Evolutionary conservation across 2,113 vertebrate genomes (phyloP).

Genomic region (Pseudopodoces humilis): DNA sequence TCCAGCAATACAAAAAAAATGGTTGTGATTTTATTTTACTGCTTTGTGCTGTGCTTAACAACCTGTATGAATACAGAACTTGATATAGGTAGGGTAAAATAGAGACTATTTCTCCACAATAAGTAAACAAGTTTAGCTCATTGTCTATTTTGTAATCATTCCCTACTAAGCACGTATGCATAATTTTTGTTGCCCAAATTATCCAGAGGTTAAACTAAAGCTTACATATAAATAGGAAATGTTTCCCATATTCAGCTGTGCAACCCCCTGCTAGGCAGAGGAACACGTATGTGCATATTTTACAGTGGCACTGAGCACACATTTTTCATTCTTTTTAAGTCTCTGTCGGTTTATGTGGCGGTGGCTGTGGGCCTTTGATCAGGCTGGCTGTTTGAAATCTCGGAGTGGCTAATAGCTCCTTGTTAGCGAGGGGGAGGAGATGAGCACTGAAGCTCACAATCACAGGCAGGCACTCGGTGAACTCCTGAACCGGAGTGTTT

Average conservation of each 20-base stretch:
- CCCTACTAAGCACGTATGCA: neutral
- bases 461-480: neutral
- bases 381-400: conserved; percentile 25
- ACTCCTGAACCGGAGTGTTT: conserved; percentile 18
- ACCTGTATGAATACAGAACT: neutral
- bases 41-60: neutral
- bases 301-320: neutral
- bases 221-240: neutral
- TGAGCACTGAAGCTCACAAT: conserved; percentile 3
- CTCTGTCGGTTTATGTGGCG: neutral
- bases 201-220: neutral
- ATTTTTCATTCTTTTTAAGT: conserved; percentile 23
- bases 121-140: neutral
- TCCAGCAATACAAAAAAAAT: neutral
- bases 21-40: neutral
- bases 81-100: neutral
- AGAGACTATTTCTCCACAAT: neutral
- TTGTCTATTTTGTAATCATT: neutral
- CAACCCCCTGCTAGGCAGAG: neutral
- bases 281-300: conserved; percentile 35
- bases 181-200: neutral
- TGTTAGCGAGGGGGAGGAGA: conserved; percentile 45
- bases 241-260: neutral
- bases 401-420: conserved; percentile 11
- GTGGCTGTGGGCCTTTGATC: conserved; percentile 44